Conservation (phyloP, 2,797 vertebrate species). For the Coregonus sp. region DNA sequence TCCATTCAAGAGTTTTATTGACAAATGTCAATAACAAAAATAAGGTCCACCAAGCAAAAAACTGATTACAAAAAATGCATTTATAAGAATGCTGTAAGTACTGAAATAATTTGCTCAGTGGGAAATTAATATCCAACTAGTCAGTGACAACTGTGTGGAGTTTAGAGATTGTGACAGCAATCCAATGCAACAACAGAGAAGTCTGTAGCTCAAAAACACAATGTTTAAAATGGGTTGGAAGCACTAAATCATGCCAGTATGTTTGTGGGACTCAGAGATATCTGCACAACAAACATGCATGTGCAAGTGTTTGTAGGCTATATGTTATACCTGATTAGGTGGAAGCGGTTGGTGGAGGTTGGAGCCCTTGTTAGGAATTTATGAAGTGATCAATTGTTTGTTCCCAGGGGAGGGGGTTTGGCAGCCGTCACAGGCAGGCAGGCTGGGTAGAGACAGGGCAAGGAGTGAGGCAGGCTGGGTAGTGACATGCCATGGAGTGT, state of each 20-base stretch:
- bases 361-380: slow-evolving; percentile 75
- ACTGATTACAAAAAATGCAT: slow-evolving; percentile 12
- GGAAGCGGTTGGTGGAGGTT: slow-evolving; percentile 63
- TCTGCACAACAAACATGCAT: slow-evolving; percentile 67
- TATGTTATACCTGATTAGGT: slow-evolving; percentile 63
- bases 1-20: no score
- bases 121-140: no score
- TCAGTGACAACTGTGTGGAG: no score
- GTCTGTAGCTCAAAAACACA: no score
- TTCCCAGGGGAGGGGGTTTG: slow-evolving; percentile 69
- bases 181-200: no score
- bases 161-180: no score
- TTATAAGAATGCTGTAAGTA: no score
- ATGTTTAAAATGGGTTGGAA: no score
- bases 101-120: no score
- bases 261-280: slow-evolving; percentile 21
- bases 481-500: not conserved
- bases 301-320: slow-evolving; percentile 55
- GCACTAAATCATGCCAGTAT: slow-evolving; percentile 28
- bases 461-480: not conserved
- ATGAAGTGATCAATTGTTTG: slow-evolving; percentile 76
- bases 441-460: slow-evolving; percentile 16
- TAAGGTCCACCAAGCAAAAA: no score
- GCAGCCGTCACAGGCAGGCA: slow-evolving; percentile 66
- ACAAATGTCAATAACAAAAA: no score